These are phyloP conservation scores for Ormyrus pomaceus DNA, from an alignment of 2,888 invertebrate genomes.

Conservation along the genomic window DNA sequence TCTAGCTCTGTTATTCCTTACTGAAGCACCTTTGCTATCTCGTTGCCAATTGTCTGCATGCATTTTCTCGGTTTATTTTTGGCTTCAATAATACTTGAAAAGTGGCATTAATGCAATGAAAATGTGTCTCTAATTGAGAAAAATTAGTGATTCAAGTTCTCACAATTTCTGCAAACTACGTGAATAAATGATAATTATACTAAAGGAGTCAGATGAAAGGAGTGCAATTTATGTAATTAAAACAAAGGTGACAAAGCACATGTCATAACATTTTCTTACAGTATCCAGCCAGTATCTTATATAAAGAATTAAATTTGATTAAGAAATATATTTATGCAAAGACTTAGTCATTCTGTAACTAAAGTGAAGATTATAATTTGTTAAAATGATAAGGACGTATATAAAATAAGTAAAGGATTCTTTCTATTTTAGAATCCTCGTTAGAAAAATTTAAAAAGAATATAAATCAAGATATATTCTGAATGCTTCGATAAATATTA, in stretches of 20 bases:
- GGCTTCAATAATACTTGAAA: slow-evolving; percentile 4
- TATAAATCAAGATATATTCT: slow-evolving; percentile 18
- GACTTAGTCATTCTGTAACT: slow-evolving; percentile 10
- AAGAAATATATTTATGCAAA: slow-evolving; percentile 4
- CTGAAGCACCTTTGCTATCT: slow-evolving; percentile 3
- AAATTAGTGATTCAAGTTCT: neutral
- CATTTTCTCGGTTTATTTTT: slow-evolving; percentile 27
- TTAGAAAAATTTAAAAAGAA: slow-evolving; percentile 21
- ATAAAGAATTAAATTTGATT: slow-evolving; percentile 18
- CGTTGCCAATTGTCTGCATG: slow-evolving; percentile 15
- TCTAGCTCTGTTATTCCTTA: slow-evolving; percentile 23
- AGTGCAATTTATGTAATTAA: slow-evolving; percentile 8
- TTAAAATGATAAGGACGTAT: slow-evolving; percentile 1
- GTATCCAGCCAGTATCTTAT: neutral
- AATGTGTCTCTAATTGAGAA: neutral
- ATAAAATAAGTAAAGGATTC: slow-evolving; percentile 12
- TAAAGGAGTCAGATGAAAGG: slow-evolving; percentile 5
- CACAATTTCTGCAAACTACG: neutral
- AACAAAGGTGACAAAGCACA: slow-evolving; percentile 4
- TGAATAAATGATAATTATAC: neutral
- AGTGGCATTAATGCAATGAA: neutral
- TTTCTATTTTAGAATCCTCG: slow-evolving; percentile 15
- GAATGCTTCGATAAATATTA: slow-evolving; percentile 4
- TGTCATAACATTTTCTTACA: neutral
- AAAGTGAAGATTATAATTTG: slow-evolving; percentile 21